phyloP scores from a whole-genome alignment of 2,888 invertebrate genomes.

The Furcula furcula region DNA sequence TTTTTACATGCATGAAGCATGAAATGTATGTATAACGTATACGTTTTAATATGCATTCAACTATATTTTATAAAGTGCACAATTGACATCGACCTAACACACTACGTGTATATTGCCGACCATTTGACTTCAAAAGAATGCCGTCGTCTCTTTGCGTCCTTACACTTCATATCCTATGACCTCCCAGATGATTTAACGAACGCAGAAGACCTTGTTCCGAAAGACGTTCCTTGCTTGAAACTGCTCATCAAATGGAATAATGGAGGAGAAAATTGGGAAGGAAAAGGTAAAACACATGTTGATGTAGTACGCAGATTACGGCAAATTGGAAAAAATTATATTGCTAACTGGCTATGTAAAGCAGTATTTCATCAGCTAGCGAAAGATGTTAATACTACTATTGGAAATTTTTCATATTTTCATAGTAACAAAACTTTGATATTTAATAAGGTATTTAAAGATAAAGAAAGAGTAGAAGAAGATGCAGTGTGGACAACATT shows the following conservation, averaged over 20 bases:
- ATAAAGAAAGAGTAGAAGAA: slow-evolving; percentile 18
- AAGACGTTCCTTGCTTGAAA: slow-evolving; percentile 77
- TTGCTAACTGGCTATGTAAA: slow-evolving; percentile 84
- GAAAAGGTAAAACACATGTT: slow-evolving; percentile 81
- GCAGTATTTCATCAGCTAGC: slow-evolving; percentile 79
- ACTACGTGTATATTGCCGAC: slow-evolving; percentile 75
- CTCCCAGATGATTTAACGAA: slow-evolving; percentile 33
- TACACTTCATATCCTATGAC: slow-evolving; percentile 68
- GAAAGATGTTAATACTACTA: slow-evolving; percentile 61
- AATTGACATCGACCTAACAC: slow-evolving; percentile 47
- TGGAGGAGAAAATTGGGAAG: slow-evolving; percentile 58
- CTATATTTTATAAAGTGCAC: slow-evolving; percentile 36
- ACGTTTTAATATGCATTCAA: slow-evolving; percentile 5
- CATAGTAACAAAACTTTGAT: slow-evolving; percentile 13
- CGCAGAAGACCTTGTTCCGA: slow-evolving; percentile 65
- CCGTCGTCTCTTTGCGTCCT: slow-evolving; percentile 77
- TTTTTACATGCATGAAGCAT: too few relatives aligned
- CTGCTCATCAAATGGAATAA: slow-evolving; percentile 82
- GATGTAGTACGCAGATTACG: slow-evolving; percentile 77
- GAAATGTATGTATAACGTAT: too few relatives aligned
- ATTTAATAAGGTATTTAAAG: slow-evolving; percentile 23
- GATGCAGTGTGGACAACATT: slow-evolving; percentile 41
- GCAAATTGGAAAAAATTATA: slow-evolving; percentile 78
- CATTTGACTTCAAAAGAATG: slow-evolving; percentile 82
- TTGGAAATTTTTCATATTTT: slow-evolving; percentile 26